Evolutionary conservation across 2,113 vertebrate genomes (phyloP).

Genomic region (Pelusios castaneus): DNA sequence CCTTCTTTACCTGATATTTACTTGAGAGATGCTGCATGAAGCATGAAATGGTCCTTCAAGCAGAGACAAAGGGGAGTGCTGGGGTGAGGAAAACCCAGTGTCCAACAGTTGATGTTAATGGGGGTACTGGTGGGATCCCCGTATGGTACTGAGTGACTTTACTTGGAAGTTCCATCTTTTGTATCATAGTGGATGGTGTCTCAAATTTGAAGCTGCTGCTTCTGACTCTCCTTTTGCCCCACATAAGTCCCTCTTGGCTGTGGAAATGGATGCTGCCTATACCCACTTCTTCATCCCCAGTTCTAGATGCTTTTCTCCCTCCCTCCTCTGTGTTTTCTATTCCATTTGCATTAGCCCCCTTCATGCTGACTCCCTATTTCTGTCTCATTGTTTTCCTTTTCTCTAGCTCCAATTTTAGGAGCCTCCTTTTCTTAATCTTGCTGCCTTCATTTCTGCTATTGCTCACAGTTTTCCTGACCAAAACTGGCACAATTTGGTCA

Average conservation of each 20-base stretch:
- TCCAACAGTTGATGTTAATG: neutral
- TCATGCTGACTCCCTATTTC: neutral
- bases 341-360: neutral
- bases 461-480: neutral
- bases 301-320: too few relatives aligned
- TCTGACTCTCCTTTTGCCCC: neutral
- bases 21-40: neutral
- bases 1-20: neutral
- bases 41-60: accelerated
- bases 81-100: neutral
- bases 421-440: neutral
- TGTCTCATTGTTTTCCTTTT: neutral
- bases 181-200: neutral
- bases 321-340: neutral
- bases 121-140: neutral
- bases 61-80: accelerated
- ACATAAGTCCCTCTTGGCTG: neutral
- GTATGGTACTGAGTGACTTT: neutral
- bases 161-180: neutral
- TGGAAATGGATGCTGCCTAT: neutral
- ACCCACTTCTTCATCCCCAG: too few relatives aligned
- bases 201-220: neutral
- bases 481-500: neutral
- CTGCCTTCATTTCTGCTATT: neutral
- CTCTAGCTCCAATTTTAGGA: neutral